Percentiles rank a stretch among this genome's conserved stretches.
These are phyloP conservation scores for Archips xylosteana DNA, from an alignment of 2,888 invertebrate genomes.

Conservation along the genomic window DNA sequence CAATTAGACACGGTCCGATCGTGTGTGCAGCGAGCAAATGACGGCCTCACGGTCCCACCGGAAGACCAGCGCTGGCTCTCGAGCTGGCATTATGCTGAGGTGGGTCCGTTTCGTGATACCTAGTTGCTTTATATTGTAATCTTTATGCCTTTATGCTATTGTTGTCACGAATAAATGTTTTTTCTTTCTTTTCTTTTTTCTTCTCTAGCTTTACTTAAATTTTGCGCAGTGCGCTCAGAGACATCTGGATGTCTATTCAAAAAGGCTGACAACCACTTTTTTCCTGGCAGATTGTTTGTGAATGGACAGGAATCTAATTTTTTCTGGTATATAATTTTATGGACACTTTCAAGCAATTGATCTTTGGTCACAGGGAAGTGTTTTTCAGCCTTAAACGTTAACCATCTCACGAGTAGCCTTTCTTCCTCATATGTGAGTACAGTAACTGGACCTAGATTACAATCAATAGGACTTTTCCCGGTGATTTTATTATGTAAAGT, in stretches of 20 bases:
- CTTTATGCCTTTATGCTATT: too few species aligned
- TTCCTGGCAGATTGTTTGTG: conserved; percentile 50
- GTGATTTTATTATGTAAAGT: conserved; percentile 39
- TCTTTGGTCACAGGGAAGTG: conserved; percentile 22
- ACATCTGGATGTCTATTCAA: conserved; percentile 48
- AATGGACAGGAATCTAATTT: conserved; percentile 42
- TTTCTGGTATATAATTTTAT: conserved; percentile 41
- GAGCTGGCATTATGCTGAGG: too few species aligned
- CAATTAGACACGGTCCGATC: too few species aligned
- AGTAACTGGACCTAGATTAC: conserved; percentile 9
- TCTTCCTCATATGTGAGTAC: conserved; percentile 13
- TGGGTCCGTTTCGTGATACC: too few species aligned
- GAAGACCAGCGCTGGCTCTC: too few species aligned
- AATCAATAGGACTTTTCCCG: conserved; percentile 43
- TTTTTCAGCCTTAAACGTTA: conserved; percentile 1
- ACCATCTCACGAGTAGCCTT: neutral
- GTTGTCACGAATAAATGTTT: too few species aligned
- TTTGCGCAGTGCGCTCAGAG: conserved; percentile 48
- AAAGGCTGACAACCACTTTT: conserved; percentile 52
- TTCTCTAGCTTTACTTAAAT: conserved; percentile 45
- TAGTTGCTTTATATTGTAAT: too few species aligned
- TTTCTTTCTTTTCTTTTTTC: too few species aligned
- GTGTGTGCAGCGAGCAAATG: too few species aligned
- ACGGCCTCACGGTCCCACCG: too few species aligned
- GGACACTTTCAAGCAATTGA: conserved; percentile 42